Conservation (phyloP, 2,888 invertebrate genomes). For the Metopia argyrocephala region DNA sequence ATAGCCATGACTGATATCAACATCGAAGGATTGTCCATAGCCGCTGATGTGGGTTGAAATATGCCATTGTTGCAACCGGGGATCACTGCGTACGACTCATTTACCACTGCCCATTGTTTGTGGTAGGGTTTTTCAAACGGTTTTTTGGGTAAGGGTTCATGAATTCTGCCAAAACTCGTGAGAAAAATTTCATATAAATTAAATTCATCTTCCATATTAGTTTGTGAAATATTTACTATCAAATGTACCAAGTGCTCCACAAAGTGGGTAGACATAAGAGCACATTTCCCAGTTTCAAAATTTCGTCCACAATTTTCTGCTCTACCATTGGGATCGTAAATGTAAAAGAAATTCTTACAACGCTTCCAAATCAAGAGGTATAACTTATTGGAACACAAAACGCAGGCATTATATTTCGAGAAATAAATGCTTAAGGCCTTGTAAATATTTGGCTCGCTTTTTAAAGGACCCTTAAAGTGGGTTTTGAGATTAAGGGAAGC, state of each 20-base stretch:
- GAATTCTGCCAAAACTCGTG: slow-evolving; percentile 71
- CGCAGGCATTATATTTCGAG: slow-evolving; percentile 70
- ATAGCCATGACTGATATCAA: slow-evolving; percentile 82
- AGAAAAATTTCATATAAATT: slow-evolving; percentile 73
- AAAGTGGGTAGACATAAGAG: slow-evolving; percentile 76
- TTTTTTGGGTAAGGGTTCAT: slow-evolving; percentile 61
- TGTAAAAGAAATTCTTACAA: slow-evolving; percentile 80
- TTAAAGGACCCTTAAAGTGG: slow-evolving; percentile 70
- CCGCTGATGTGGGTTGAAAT: slow-evolving; percentile 68
- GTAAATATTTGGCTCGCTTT: slow-evolving; percentile 72
- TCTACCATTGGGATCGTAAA: slow-evolving; percentile 82
- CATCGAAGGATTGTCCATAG: slow-evolving; percentile 80
- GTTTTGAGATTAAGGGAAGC: slow-evolving; percentile 70
- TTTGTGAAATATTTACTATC: slow-evolving; percentile 71
- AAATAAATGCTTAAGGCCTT: slow-evolving; percentile 73
- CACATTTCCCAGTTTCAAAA: slow-evolving; percentile 79
- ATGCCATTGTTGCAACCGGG: slow-evolving; percentile 73
- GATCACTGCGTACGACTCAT: slow-evolving; percentile 73
- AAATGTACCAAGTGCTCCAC: slow-evolving; percentile 75
- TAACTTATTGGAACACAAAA: slow-evolving; percentile 70
- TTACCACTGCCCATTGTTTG: slow-evolving; percentile 73
- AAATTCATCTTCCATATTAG: slow-evolving; percentile 69
- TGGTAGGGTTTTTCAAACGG: slow-evolving; percentile 60
- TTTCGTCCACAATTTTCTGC: slow-evolving; percentile 70
- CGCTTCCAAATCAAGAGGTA: slow-evolving; percentile 79